Base-by-base conservation (phyloP, 2,888 invertebrate species). In the Dolichopus griseipennis region DNA sequence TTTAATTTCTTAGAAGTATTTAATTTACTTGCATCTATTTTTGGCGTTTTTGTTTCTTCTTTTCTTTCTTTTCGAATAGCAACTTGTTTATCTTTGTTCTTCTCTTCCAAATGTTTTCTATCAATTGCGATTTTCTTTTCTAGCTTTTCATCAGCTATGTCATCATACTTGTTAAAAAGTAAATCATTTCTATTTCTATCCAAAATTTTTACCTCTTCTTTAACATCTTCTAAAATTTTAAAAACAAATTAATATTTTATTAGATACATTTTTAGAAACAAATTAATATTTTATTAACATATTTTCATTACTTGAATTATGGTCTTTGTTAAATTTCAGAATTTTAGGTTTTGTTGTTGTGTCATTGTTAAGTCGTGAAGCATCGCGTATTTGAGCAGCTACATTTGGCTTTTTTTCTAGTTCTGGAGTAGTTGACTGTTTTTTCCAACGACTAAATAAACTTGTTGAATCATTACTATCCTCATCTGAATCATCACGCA, bases 401-500 rank as follows among this genome's bases (percentile, higher is more conserved):
- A 83, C 69, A 63, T 68, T 34, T 22, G 2, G n/a, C 70, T 34
- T 68, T 2, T 8, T 66, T 61, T 15, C 37, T 65, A 34, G 65
- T 65, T 65, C 41, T 27, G 27, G 62, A 63, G 33, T 33, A 61
- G 18, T 71, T 69, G 33, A 73, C 73, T 0, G 68, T 69, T 1
- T 69, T 69, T 78, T 80, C 81, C 81, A 81, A n/a, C 79, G 75
- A 65, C 72, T 75, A 68, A 81, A 81, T 0, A 81, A 72, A 0
- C 73, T 67, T 1, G 71, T 68, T 3, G 73, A 73, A 18, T 70
- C 73, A 64, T 80, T 78, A 1, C 79, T 75, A 63, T 85, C 84
- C 0, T 86, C 84, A 0, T 87, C 85, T 0, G 86, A 86, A 66
- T 83, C 79, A 61, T 85, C 83, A 67, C 84, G 82, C 20, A 87